These are phyloP conservation scores for Acholoe squamosa DNA, from an alignment of 2,888 invertebrate species.

Conservation along the genomic window DNA sequence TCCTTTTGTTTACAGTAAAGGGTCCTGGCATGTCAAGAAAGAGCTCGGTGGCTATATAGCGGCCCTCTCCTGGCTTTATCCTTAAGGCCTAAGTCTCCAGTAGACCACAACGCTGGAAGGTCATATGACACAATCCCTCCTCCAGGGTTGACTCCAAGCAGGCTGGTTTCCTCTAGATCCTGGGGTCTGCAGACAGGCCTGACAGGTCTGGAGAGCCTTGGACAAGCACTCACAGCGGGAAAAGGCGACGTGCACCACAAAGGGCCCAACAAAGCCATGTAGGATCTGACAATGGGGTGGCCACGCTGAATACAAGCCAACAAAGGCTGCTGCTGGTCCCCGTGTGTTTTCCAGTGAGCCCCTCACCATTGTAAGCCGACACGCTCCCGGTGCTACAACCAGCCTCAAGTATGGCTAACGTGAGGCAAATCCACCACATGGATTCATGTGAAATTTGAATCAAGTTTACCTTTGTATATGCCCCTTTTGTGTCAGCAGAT, in stretches of 20 bases:
- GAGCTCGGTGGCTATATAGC: not conserved
- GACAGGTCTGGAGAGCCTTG: not conserved
- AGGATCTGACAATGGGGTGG: not conserved
- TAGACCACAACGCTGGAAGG: not conserved
- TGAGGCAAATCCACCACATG: not conserved
- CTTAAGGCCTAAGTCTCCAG: not conserved
- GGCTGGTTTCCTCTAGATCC: not conserved
- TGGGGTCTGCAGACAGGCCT: not conserved
- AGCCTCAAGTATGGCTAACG: not conserved
- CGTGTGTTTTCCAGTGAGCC: not conserved
- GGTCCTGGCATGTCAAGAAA: not conserved
- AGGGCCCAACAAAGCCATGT: not conserved
- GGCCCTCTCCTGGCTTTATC: not conserved
- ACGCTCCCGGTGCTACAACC: not conserved
- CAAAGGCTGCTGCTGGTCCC: not conserved
- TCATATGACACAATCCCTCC: not conserved
- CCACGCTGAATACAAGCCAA: not conserved
- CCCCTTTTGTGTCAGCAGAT: slow-evolving; percentile 11
- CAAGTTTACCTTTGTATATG: slow-evolving; percentile 7
- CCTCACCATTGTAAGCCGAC: not conserved
- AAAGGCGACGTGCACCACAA: slow-evolving; percentile 7
- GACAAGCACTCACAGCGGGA: slow-evolving; percentile 8
- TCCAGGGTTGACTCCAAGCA: slow-evolving; percentile 16
- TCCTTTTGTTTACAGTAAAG: not conserved
- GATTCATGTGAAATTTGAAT: slow-evolving; percentile 25